Conservation (phyloP, 2,888 invertebrate species). For the Augochlorella aurata region DNA sequence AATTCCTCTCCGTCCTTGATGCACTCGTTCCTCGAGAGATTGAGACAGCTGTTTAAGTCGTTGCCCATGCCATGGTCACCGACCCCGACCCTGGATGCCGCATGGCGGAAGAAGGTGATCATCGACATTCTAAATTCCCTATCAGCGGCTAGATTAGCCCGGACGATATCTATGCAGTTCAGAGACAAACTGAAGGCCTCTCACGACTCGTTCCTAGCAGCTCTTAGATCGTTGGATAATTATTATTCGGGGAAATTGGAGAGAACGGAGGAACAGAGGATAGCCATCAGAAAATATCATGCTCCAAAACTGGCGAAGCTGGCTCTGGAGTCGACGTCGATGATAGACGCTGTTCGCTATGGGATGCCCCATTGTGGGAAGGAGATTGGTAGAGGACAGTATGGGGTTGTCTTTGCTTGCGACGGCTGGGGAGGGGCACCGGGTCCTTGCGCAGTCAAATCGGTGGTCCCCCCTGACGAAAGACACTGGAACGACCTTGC, state of each 20-base stretch:
- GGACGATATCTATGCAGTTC: slow-evolving; percentile 89
- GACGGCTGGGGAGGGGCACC: slow-evolving; percentile 88
- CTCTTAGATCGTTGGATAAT: slow-evolving; percentile 87
- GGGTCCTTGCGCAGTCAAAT: slow-evolving; percentile 92
- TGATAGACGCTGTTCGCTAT: slow-evolving; percentile 89
- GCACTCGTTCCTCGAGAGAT: slow-evolving; percentile 86
- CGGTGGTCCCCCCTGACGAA: slow-evolving; percentile 94
- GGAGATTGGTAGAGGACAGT: slow-evolving; percentile 92
- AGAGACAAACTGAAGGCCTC: slow-evolving; percentile 89
- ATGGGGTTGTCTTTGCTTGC: slow-evolving; percentile 93
- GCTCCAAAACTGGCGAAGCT: slow-evolving; percentile 92
- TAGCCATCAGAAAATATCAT: slow-evolving; percentile 89
- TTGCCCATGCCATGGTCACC: slow-evolving; percentile 85
- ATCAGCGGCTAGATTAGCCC: slow-evolving; percentile 87
- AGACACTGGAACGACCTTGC: slow-evolving; percentile 94
- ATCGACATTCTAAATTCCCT: slow-evolving; percentile 88
- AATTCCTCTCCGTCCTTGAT: slow-evolving; percentile 86
- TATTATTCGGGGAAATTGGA: slow-evolving; percentile 89
- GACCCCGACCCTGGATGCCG: slow-evolving; percentile 82
- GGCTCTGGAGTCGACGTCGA: slow-evolving; percentile 91
- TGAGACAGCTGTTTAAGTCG: slow-evolving; percentile 86
- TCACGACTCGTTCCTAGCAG: slow-evolving; percentile 90
- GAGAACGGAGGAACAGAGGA: slow-evolving; percentile 90
- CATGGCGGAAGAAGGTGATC: slow-evolving; percentile 89
- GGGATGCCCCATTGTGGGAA: slow-evolving; percentile 87